Percentiles rank a stretch among this genome's conserved stretches.
Conservation (phyloP, 2,888 invertebrate genomes). For the Eurytoma californica region DNA sequence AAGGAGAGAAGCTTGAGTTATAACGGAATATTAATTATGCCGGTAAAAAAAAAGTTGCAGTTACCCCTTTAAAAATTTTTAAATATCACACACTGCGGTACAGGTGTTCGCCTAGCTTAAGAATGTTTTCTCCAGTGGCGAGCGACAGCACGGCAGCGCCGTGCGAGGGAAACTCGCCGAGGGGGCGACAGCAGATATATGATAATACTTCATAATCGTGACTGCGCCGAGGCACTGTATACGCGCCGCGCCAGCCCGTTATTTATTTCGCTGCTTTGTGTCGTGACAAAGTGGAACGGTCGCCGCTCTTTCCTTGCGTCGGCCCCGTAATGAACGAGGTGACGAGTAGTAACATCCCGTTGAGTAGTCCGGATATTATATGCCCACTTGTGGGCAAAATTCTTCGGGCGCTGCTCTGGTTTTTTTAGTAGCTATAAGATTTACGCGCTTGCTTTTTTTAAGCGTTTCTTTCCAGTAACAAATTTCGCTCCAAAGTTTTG, state of each 20-base stretch:
- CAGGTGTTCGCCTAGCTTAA: neutral
- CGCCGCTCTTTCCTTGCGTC: slow-evolving; percentile 16
- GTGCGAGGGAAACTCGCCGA: slow-evolving; percentile 9
- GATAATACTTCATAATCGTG: slow-evolving; percentile 51
- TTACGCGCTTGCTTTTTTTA: too few species aligned
- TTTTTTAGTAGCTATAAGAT: too few species aligned
- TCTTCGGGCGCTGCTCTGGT: too few species aligned
- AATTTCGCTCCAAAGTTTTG: too few species aligned
- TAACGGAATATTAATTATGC: too few species aligned
- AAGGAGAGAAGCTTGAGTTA: too few species aligned
- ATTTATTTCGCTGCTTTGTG: slow-evolving; percentile 50
- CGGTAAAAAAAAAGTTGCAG: too few species aligned
- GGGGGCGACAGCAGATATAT: slow-evolving; percentile 39
- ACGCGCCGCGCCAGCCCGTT: slow-evolving; percentile 7
- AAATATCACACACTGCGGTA: neutral
- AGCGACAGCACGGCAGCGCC: neutral
- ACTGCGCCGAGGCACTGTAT: slow-evolving; percentile 9
- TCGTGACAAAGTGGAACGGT: slow-evolving; percentile 50
- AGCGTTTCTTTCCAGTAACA: too few species aligned
- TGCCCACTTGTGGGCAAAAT: slow-evolving; percentile 19
- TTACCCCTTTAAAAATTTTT: too few species aligned
- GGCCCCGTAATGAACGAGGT: slow-evolving; percentile 50
- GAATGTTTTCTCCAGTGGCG: neutral
- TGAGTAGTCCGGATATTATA: slow-evolving; percentile 17
- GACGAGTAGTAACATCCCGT: slow-evolving; percentile 38